phyloP scores from a whole-genome alignment of 2,797 vertebrate genomes.

The Pogoniulus pusillus region DNA sequence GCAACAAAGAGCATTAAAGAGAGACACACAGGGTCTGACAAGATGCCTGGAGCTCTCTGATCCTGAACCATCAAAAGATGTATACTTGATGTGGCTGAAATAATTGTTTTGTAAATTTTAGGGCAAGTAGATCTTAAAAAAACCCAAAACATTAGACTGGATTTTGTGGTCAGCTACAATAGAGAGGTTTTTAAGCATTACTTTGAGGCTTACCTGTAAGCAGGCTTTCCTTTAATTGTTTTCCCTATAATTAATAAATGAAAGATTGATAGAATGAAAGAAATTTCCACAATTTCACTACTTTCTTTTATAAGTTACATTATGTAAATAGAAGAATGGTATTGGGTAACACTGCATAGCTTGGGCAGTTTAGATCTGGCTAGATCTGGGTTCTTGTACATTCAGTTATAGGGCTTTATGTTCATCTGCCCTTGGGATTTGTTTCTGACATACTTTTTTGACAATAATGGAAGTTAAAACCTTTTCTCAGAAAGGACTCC shows the following conservation, averaged over 20 bases:
- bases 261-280: too few relatives aligned
- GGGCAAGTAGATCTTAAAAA: not conserved
- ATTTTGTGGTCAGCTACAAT: not conserved
- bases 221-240: too few relatives aligned
- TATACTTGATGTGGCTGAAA: not conserved
- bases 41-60: not conserved
- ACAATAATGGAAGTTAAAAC: not conserved
- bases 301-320: not conserved
- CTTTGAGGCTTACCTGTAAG: not conserved
- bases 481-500: not conserved
- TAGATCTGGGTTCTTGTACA: not conserved
- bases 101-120: not conserved
- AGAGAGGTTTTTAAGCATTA: not conserved
- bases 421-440: not conserved
- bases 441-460: not conserved
- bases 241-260: too few relatives aligned
- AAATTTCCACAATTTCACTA: not conserved
- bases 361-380: not conserved
- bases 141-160: not conserved
- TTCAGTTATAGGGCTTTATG: not conserved
- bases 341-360: not conserved
- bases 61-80: fast-evolving
- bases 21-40: not conserved
- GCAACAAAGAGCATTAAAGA: not conserved
- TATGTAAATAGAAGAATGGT: not conserved